Conservation (phyloP, 2,888 invertebrate genomes). For the Drosophila acutilabella region DNA sequence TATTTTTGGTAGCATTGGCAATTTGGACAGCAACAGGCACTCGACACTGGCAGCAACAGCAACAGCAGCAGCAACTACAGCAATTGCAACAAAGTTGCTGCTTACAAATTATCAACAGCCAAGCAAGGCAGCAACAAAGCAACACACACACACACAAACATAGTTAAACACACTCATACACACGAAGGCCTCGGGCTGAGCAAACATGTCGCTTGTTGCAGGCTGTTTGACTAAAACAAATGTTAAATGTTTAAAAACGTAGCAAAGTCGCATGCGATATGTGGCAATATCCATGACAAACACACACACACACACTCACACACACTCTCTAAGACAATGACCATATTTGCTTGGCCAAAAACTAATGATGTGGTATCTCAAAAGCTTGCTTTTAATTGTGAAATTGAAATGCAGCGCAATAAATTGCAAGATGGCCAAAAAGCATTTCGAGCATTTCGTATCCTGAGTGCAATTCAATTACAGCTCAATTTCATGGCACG, state of each 20-base stretch:
- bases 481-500: constrained; percentile 76
- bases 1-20: constrained; percentile 48
- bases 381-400: constrained; percentile 70
- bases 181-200: constrained; percentile 53
- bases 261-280: constrained; percentile 68
- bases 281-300: constrained; percentile 56
- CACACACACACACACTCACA: constrained; percentile 25
- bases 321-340: constrained; percentile 53
- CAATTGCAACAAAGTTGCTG: constrained; percentile 51
- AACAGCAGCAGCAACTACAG: constrained; percentile 29
- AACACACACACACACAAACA: constrained; percentile 25
- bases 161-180: constrained; percentile 53
- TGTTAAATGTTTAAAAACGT: constrained; percentile 72
- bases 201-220: constrained; percentile 59
- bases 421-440: constrained; percentile 77
- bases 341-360: constrained; percentile 71
- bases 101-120: constrained; percentile 71
- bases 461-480: constrained; percentile 75
- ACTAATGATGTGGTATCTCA: constrained; percentile 72
- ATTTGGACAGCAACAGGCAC: constrained; percentile 56
- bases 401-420: constrained; percentile 76
- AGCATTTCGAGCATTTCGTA: constrained; percentile 42
- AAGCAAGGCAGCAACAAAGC: constrained; percentile 44
- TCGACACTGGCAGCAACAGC: constrained; percentile 47
- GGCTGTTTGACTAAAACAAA: constrained; percentile 64